These are phyloP conservation scores for Leptinotarsa texana DNA, from an alignment of 1,140 invertebrate genomes.

Conservation along the genomic window DNA sequence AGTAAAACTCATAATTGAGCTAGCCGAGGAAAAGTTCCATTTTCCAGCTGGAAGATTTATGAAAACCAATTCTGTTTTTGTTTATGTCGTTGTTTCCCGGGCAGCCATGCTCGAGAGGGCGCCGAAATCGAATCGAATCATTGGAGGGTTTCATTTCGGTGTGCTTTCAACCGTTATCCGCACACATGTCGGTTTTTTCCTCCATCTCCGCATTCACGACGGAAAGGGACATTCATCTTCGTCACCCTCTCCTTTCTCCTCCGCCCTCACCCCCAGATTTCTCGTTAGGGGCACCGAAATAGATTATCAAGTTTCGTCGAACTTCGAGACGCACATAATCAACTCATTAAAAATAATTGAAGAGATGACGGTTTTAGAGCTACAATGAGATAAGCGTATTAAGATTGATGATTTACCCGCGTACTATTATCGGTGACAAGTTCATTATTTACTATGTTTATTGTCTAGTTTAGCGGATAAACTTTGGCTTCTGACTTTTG, in stretches of 20 bases:
- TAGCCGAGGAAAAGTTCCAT: constrained; percentile 9
- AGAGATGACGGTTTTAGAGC: constrained; percentile 23
- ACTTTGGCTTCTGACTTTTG: not conserved
- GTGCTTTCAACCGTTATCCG: constrained; percentile 36
- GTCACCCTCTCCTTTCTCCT: constrained; percentile 27
- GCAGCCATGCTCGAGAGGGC: constrained; percentile 10
- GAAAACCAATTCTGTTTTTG: constrained; percentile 13
- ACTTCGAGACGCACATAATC: constrained; percentile 13
- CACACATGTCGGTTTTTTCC: constrained; percentile 39
- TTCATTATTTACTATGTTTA: constrained; percentile 5
- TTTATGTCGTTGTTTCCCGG: constrained; percentile 12
- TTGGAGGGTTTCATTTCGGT: constrained; percentile 35
- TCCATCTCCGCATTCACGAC: constrained; percentile 32
- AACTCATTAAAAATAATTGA: constrained; percentile 26
- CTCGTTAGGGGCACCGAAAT: constrained; percentile 31
- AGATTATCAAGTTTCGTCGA: constrained; percentile 16
- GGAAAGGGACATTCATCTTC: constrained; percentile 40
- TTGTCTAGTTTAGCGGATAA: not conserved
- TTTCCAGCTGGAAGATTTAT: constrained; percentile 5
- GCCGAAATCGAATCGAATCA: constrained; percentile 26
- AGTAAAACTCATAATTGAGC: constrained; percentile 6
- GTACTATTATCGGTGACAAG: constrained; percentile 8
- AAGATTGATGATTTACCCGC: constrained; percentile 19
- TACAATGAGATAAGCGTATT: constrained; percentile 15
- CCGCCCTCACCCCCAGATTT: constrained; percentile 29